phyloP scores from a whole-genome alignment of 2,113 vertebrate species.

The Podilymbus podiceps region DNA sequence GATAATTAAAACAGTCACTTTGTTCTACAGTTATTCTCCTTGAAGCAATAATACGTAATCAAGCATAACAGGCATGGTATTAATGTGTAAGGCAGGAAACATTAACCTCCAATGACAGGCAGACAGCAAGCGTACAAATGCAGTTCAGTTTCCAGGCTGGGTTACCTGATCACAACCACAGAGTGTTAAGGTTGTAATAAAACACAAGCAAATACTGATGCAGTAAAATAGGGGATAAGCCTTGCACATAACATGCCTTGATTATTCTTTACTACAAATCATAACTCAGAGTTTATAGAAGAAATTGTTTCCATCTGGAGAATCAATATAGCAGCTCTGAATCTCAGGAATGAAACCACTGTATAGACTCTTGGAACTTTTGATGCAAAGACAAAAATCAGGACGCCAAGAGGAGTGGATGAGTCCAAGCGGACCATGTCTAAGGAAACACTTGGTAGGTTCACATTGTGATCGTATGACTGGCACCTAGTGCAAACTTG shows the following conservation, averaged over 20 bases:
- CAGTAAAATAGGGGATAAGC: neutral
- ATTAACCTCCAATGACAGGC: neutral
- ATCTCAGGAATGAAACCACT: neutral
- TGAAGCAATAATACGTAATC: neutral
- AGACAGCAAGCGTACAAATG: neutral
- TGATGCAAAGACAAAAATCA: neutral
- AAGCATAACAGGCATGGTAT: neutral
- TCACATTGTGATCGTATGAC: neutral
- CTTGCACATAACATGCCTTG: accelerated
- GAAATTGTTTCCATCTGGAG: neutral
- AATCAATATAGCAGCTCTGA: neutral
- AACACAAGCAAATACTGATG: neutral
- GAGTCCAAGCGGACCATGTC: no score
- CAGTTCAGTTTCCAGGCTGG: neutral
- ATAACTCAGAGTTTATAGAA: neutral
- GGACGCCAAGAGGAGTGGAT: neutral
- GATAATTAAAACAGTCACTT: neutral
- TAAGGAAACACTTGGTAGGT: neutral
- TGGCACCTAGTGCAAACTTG: neutral
- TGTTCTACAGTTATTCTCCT: neutral
- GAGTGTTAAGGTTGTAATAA: neutral
- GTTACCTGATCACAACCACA: neutral
- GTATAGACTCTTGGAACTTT: neutral
- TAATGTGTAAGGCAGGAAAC: neutral
- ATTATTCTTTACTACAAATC: neutral